Evolutionary conservation across 2,113 vertebrate species (phyloP), one percentile per base, ranked within the genome.

Genomic region (Microcebus lehilahytsara): DNA sequence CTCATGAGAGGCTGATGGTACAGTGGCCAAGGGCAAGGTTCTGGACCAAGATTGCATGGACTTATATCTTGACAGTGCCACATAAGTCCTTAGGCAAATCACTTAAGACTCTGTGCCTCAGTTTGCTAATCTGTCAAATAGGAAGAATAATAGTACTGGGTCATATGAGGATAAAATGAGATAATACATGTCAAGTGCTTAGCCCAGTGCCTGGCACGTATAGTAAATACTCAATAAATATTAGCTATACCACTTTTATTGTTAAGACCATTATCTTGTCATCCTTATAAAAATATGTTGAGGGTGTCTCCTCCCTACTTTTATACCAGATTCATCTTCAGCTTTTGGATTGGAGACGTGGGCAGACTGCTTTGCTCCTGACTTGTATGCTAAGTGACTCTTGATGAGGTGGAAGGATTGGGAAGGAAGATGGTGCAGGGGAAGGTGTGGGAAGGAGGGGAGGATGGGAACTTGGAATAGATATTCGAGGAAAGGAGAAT

Each of bases 351-450:
- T 89, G 32, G 40, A 42, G 56, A 46, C 37, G 37, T 72, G 49
- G 49, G 11, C 19, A 40, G 75, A 75, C 69, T 30, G 20, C 60
- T 94, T 77, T 87, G 37, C 62, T 62, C 71, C 30, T 22, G 22
- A 53, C n/a, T 19, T 88, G 13, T 71, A 9, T 86, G 27, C 71
- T 83, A 85, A 86, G 22, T 85, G 94, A 77, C 51, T 87, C 62
- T 88, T 46, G 56, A 34, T 69, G 74, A 95, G 34, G 17, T 42
- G 10, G 37, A 88, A 34, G 27, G 19, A 13, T 40, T 16, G 9
- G 17, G 62, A 62, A 85, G 51, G 95, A 53, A 58, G 74, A 42
- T 34, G 8, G 66, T 17, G 8, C 81, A 14, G 8, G 46, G 58
- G 64, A 85, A 89, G 49, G 32, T 5, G 10, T 17, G n/a, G 40